Evolutionary conservation across 2,797 vertebrate genomes (phyloP).

Genomic region (Rhynchonycteris naso): DNA sequence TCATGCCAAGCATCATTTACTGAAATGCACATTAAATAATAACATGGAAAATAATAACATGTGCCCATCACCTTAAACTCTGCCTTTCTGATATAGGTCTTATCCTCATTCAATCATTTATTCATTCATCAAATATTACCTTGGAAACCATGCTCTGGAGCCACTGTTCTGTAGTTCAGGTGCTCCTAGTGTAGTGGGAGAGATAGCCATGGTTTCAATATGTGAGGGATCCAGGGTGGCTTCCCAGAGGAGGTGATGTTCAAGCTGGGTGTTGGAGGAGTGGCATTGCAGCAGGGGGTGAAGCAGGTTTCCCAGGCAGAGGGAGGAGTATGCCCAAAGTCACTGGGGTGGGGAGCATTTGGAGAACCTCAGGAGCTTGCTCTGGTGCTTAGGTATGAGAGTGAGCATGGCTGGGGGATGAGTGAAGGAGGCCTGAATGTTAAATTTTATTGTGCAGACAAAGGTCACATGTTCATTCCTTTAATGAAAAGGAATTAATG

Average conservation of each 20-base stretch:
- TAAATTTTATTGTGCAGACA: not conserved
- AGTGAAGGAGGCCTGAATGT: not conserved
- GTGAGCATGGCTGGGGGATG: not conserved
- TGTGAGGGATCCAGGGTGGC: not conserved
- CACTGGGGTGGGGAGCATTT: not conserved
- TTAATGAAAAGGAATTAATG: not conserved
- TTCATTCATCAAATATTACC: not conserved
- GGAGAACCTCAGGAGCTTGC: not conserved
- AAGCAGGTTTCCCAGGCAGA: not conserved
- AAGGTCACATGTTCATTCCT: not conserved
- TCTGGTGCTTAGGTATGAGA: not conserved
- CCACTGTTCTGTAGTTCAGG: not conserved
- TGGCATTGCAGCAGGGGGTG: no score
- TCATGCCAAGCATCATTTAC: not conserved
- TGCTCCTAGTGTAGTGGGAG: not conserved
- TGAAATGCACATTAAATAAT: not conserved
- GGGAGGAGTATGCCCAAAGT: not conserved
- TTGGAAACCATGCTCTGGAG: not conserved
- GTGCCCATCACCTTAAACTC: not conserved
- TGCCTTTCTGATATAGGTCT: not conserved
- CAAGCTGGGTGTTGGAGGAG: not conserved
- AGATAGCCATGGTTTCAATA: not conserved
- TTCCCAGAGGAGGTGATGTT: not conserved
- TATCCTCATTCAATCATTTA: not conserved
- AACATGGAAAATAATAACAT: slow-evolving; percentile 1